phyloP scores from a whole-genome alignment of 2,113 vertebrate species.

The Rattus norvegicus region GRCr8 NC_086039.1:15179501-15180000 shows the following conservation, averaged over 20 bases:
- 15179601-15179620: neutral
- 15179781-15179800: conserved; percentile 38
- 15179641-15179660: neutral
- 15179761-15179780: conserved; percentile 41
- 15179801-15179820: conserved; percentile 32
- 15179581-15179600: neutral
- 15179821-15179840: neutral
- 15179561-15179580: neutral
- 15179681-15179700: conserved; percentile 47
- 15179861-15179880: conserved; percentile 21
- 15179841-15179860: conserved; percentile 48
- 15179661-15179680: conserved; percentile 24
- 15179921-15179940: conserved; percentile 45
- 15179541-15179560: neutral
- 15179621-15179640: neutral
- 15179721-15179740: conserved; percentile 51
- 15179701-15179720: conserved; percentile 32
- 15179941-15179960: neutral
- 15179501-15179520: conserved; percentile 51
- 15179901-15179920: conserved; percentile 24
- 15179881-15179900: conserved; percentile 37
- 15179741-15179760: conserved; percentile 23
- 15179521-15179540: conserved; percentile 15
- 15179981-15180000: conserved; percentile 50
- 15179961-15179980: conserved; percentile 60